Base-by-base conservation (phyloP, 2,113 vertebrate genomes). In the Channa argus region DNA sequence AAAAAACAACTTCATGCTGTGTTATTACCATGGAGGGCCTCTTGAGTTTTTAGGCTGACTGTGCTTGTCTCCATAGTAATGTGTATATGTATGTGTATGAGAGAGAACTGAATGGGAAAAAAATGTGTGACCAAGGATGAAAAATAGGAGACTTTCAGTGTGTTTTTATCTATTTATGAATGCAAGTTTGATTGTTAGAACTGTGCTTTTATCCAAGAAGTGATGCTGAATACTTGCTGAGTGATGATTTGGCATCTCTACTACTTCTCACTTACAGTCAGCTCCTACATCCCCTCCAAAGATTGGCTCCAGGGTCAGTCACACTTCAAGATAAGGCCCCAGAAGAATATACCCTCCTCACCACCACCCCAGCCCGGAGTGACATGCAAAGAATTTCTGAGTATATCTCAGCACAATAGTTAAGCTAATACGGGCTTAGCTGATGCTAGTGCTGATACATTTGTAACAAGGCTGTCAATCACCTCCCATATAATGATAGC, bases 391-490 rank as follows among this genome's bases (percentile, higher is more conserved):
- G 49, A 79, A 53, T 71, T 63, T 37, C 62, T 9, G 56, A 65
- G 39, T 33, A 6, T 34, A 81, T 85, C 64, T 76, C 74, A 6
- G 62, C 81, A 77, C 81, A 76, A 72, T 74, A 68, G 79, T 75
- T 76, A 49, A 33, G 69, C 71, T 84, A 83, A 88, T 85, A 78
- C 65, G 64, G 50, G 78, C 59, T 89, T 74, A 74, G 56, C 46
- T 5, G 82, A 87, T 80, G 63, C 64, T 33, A 37, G 34, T 5
- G 0, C 7, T 67, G 86, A 91, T 88, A 86, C 58, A 62, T 79
- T 79, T 78, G 71, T 84, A 73, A 63, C 63, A 37, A 47, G 79
- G 74, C 82, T 84, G 88, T 74, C 90, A 88, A 77, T 90, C 84
- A 84, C 56, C 36, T 0, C 0, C 55, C 45, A 33, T 55, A 71